phyloP scores from a whole-genome alignment of 2,888 invertebrate genomes.

The Pristionchus exspectatus region DNA sequence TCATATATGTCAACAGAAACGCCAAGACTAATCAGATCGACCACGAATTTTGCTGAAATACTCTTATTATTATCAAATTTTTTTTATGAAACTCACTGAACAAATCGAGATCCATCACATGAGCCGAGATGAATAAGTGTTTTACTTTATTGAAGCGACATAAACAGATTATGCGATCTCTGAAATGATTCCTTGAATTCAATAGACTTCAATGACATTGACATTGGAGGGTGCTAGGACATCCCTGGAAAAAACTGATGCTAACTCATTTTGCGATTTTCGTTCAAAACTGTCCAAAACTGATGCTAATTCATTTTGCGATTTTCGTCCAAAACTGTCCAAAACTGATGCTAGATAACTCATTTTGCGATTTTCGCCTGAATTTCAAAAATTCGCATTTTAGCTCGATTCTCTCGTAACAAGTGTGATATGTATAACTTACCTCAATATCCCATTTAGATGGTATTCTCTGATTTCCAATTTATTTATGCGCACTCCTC shows the following conservation, averaged over 20 bases:
- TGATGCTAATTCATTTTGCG: not conserved
- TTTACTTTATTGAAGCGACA: not conserved
- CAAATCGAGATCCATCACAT: not conserved
- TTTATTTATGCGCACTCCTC: not conserved
- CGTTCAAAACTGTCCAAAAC: too few relatives aligned
- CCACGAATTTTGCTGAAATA: not conserved
- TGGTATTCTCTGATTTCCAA: not conserved
- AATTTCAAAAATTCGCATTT: too few relatives aligned
- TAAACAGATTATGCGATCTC: not conserved
- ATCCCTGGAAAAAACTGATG: too few relatives aligned
- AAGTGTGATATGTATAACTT: too few relatives aligned
- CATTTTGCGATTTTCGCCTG: too few relatives aligned
- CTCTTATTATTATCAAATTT: not conserved
- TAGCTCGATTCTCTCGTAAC: too few relatives aligned
- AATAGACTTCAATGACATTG: too few relatives aligned
- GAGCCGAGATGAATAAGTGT: not conserved
- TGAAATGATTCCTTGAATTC: not conserved
- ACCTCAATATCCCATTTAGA: not conserved
- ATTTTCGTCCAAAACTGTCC: too few relatives aligned
- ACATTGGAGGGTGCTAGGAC: too few relatives aligned
- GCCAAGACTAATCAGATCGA: not conserved
- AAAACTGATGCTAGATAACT: too few relatives aligned
- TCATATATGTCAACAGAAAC: not conserved
- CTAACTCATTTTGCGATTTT: too few relatives aligned
- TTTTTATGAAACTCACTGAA: not conserved